Evolutionary conservation across 2,888 invertebrate species (phyloP).

Genomic region (Stomorhina lunata): DNA sequence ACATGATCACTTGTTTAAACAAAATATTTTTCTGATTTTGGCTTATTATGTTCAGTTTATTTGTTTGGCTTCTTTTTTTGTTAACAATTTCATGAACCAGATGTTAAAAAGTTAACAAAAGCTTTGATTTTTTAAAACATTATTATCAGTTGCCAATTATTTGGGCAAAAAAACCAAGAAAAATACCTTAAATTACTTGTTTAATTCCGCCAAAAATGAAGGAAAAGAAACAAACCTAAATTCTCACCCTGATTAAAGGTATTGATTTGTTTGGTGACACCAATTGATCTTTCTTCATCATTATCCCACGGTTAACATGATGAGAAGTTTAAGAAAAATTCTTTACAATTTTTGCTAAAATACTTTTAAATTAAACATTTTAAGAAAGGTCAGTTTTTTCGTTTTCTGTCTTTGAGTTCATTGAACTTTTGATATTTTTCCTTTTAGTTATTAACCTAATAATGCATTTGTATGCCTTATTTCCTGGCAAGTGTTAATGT

Average conservation of each 20-base stretch:
- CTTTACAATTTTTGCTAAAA: not conserved
- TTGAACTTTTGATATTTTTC: slow-evolving; percentile 1
- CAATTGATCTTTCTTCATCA: slow-evolving; percentile 60
- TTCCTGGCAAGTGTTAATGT: slow-evolving; percentile 59
- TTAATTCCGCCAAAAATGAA: slow-evolving; percentile 32
- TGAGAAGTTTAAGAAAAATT: not conserved
- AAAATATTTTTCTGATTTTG: slow-evolving; percentile 42
- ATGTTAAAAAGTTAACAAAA: slow-evolving; percentile 55
- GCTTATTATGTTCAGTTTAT: not conserved
- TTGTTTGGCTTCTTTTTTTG: slow-evolving; percentile 2
- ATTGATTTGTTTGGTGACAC: slow-evolving; percentile 65
- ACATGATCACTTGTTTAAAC: slow-evolving; percentile 66
- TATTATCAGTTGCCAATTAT: slow-evolving; percentile 65
- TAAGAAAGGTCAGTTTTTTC: slow-evolving; percentile 40
- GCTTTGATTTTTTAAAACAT: slow-evolving; percentile 51
- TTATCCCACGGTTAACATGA: slow-evolving; percentile 63
- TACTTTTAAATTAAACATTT: slow-evolving; percentile 12
- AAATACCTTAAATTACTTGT: slow-evolving; percentile 49
- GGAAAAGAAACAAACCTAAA: not conserved
- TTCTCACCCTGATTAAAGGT: slow-evolving; percentile 36
- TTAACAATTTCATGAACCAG: slow-evolving; percentile 45
- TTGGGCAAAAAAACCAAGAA: slow-evolving; percentile 14
- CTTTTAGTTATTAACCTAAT: not conserved
- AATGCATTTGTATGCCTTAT: not conserved
- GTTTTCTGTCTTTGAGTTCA: slow-evolving; percentile 1